Evolutionary conservation across 1,140 invertebrate species (phyloP), one percentile per base, ranked within the genome.

Genomic region (Parasteatoda tepidariorum): DNA sequence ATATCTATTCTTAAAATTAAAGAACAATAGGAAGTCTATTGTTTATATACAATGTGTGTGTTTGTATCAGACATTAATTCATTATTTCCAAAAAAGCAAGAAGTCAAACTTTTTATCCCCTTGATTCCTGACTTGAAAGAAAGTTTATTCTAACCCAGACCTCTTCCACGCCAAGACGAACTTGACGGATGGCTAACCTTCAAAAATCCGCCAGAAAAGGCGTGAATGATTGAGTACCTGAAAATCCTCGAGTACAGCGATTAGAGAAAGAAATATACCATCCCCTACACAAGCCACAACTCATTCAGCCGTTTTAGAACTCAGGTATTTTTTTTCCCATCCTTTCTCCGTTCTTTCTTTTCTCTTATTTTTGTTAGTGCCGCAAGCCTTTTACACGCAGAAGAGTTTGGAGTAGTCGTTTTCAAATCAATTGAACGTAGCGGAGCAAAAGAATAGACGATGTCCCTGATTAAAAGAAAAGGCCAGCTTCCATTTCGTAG

Each of bases 381-480:
- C 9, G 1, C 38, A 48, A 48, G 38, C 9, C 38, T 18, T 48
- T 48, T 48, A 48, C 38, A 48, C 38, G 38, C 38, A 48, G n/a
- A 48, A 48, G 38, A 48, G 38, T 48, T 48, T 48, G 38, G 38
- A 64, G 15, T 31, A 30, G 26, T 64, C 64, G 33, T 13, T 13
- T 22, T 48, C 4, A 15, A 68, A 48, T 68, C 34, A 68, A 68
- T 68, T 48, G 66, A 22, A 68, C 66, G 66, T 68, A 38, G 38
- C 66, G 34, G n/a, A n/a, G 38, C 41, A n/a, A 48, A 24, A 7
- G 30, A 68, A 41, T 38, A 24, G 7, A 41, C 1, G 38, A 24
- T 41, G 18, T 48, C 24, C 33, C 66, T 68, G 66, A 68, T 68
- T 68, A 68, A 68, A 68, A 68, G 66, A 18, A 48, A 68, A 13